Percentiles rank a stretch among this genome's conserved stretches.
These are phyloP conservation scores for Chymomyza caudatula DNA, from an alignment of 2,888 invertebrate genomes.

Conservation along the genomic window DNA sequence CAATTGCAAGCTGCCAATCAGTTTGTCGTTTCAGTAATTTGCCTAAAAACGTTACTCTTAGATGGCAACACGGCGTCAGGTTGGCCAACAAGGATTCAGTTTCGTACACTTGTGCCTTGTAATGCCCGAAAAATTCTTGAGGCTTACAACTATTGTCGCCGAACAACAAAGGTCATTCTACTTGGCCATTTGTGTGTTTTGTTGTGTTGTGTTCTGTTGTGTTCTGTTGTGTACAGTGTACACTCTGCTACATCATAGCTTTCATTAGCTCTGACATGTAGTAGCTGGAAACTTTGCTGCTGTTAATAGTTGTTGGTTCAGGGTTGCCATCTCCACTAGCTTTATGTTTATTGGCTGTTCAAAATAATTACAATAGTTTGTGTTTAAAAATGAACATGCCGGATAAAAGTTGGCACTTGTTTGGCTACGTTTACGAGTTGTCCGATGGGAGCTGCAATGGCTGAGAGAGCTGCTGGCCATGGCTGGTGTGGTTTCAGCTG, in stretches of 20 bases:
- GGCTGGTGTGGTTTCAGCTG: neutral
- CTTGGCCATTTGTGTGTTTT: neutral
- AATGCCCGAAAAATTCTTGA: neutral
- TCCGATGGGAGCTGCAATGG: slow-evolving; percentile 6
- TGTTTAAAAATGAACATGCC: slow-evolving; percentile 9
- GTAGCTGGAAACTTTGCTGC: neutral
- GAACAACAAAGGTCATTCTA: neutral
- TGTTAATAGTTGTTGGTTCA: neutral
- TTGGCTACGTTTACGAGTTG: slow-evolving; percentile 33
- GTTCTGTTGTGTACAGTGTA: no score
- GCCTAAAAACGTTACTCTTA: slow-evolving; percentile 49
- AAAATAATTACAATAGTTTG: slow-evolving; percentile 69
- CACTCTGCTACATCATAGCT: neutral
- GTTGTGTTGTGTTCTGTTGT: no score
- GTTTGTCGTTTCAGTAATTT: slow-evolving; percentile 63
- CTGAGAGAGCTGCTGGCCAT: neutral
- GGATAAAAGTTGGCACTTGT: slow-evolving; percentile 9
- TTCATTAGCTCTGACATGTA: neutral
- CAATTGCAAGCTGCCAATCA: slow-evolving; percentile 29
- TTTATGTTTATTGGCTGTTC: slow-evolving; percentile 58
- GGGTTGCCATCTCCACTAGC: slow-evolving; percentile 32
- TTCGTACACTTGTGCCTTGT: neutral
- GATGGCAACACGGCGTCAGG: slow-evolving; percentile 44
- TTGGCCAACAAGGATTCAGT: slow-evolving; percentile 27
- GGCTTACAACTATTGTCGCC: slow-evolving; percentile 23